Base-by-base conservation (phyloP, 2,888 invertebrate species). In the Iselma pallidipennis region DNA sequence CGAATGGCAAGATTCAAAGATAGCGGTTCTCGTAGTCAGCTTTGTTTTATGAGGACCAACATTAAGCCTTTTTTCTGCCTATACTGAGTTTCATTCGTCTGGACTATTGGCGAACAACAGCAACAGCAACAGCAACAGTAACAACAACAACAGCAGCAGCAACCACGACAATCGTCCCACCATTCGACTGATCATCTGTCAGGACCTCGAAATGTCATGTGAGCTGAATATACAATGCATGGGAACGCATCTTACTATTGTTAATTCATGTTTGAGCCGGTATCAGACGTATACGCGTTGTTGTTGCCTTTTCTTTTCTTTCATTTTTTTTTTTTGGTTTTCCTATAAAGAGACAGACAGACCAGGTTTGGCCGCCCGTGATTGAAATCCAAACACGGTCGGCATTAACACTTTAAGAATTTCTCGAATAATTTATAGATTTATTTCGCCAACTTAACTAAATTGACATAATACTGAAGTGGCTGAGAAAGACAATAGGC, bases 151-250 rank as follows among this genome's bases (percentile, higher is more conserved):
- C 74, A 71, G 73, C 73, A 71, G n/a, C n/a, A n/a, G n/a, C n/a
- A n/a, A n/a, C n/a, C n/a, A n/a, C n/a, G n/a, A n/a, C n/a, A 72
- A 64, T 72, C 71, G 65, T 37, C 37, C 37, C 16, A 7, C 16
- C 16, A 16, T 7, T 37, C 16, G 37, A 37, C 37, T 37, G 67
- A 65, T 66, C 69, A 67, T 69, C 66, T 70, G 66, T 71, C 71
- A 66, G 67, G 65, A 66, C 68, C 68, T 65, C 66, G 59, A 65
- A 63, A 63, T 66, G 63, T 61, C 69, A 67, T 71, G 78, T 79
- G 80, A 79, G 71, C 70, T 62, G 80, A 79, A 79, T 80, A 75
- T 72, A 72, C 77, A 79, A 80, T 79, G 74, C 76, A 78, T 80
- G 79, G 78, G 79, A 80, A 80, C 77, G 73, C 72, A 76, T 74